phyloP scores from a whole-genome alignment of 2,113 vertebrate species.

The Corythornis vintsioides region DNA sequence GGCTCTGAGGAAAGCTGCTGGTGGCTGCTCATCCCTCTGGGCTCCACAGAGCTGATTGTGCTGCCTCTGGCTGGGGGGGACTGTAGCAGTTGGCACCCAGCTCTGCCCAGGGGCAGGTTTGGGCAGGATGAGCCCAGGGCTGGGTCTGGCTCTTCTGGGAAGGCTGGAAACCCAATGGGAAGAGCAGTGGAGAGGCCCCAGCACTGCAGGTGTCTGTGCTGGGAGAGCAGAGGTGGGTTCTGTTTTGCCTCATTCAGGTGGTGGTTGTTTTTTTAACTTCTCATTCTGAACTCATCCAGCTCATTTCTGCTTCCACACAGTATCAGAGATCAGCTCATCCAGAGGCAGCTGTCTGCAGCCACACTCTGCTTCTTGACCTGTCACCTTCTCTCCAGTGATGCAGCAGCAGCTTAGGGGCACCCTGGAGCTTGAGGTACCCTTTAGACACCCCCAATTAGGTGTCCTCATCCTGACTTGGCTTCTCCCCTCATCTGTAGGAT shows the following conservation, averaged over 20 bases:
- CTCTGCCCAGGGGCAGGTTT: background rate
- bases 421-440: background rate
- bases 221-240: background rate
- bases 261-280: fast-evolving
- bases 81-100: background rate
- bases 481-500: background rate
- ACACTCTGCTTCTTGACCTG: background rate
- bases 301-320: background rate
- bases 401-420: background rate
- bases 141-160: background rate
- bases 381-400: background rate
- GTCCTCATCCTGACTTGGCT: background rate
- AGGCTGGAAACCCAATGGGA: background rate
- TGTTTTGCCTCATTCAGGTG: background rate
- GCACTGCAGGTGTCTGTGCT: background rate
- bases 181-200: background rate
- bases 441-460: background rate
- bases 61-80: background rate
- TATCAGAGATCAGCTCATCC: background rate
- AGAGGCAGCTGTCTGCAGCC: background rate
- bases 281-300: background rate
- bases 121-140: background rate
- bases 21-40: background rate
- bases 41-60: fast-evolving
- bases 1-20: background rate